phyloP scores from a whole-genome alignment of 35 echinoderm and acorn worm genomes.

The Apostichopus parvimensis region DNA sequence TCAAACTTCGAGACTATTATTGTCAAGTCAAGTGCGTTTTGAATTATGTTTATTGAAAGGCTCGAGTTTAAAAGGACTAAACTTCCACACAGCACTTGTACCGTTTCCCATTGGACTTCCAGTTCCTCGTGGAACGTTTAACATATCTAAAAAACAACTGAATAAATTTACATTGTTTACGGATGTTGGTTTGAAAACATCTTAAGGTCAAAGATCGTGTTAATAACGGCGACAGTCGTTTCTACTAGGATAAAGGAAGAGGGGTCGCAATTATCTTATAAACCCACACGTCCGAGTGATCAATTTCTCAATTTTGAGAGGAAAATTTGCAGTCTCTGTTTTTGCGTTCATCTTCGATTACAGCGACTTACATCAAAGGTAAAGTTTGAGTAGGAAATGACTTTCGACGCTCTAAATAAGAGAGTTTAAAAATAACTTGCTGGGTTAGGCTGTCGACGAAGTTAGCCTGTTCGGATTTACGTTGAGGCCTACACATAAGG shows the following conservation, averaged over 20 bases:
- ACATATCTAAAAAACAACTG: too few species aligned
- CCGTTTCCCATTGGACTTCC: too few species aligned
- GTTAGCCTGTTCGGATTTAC: too few species aligned
- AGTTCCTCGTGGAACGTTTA: too few species aligned
- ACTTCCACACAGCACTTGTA: too few species aligned
- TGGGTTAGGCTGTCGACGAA: background rate
- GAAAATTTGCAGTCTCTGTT: background rate
- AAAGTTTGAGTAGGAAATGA: background rate
- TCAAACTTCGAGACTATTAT: too few species aligned
- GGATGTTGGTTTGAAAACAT: background rate
- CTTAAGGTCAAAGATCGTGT: background rate
- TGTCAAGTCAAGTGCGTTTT: too few species aligned
- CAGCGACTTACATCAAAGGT: background rate
- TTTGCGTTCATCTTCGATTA: background rate
- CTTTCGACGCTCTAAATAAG: background rate
- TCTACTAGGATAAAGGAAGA: background rate
- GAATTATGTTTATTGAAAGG: too few species aligned
- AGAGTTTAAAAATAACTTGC: background rate
- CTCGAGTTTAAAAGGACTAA: too few species aligned
- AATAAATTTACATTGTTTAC: background rate
- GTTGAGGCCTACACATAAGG: too few species aligned
- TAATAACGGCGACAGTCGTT: background rate
- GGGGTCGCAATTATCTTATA: background rate
- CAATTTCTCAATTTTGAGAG: background rate
- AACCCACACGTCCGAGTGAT: background rate